These are phyloP conservation scores for Pterocles orientalis DNA, from an alignment of 2,113 vertebrate species.

Conservation along the genomic window DNA sequence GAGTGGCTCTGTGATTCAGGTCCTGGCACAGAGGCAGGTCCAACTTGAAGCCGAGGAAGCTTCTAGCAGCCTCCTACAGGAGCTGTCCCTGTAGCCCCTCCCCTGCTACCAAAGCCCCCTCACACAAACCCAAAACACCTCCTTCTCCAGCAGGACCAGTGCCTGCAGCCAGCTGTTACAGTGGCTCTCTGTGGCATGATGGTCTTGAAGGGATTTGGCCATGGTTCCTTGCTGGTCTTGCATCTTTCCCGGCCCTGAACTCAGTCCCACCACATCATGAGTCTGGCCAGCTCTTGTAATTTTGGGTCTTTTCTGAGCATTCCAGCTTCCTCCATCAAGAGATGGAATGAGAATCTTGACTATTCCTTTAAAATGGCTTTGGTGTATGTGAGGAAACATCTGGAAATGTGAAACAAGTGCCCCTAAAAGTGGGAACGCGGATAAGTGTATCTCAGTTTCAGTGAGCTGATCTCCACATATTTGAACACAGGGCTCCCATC, in stretches of 20 bases:
- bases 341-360: neutral
- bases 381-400: neutral
- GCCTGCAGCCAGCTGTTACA: neutral
- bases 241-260: neutral
- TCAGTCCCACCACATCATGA: neutral
- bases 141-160: neutral
- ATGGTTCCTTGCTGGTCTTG: neutral
- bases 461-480: neutral
- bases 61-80: too few species aligned
- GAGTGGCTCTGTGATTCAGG: too few species aligned
- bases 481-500: neutral
- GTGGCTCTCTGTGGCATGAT: neutral
- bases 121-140: too few species aligned
- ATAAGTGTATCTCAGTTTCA: neutral
- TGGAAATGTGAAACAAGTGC: neutral
- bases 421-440: neutral
- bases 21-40: too few species aligned
- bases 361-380: neutral
- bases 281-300: neutral
- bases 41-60: too few species aligned
- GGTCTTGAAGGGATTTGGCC: neutral
- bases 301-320: neutral
- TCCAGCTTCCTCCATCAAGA: neutral
- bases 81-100: too few species aligned
- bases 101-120: too few species aligned